Base-by-base conservation (phyloP, 2,797 vertebrate species). In the Labeo calbasu region DNA sequence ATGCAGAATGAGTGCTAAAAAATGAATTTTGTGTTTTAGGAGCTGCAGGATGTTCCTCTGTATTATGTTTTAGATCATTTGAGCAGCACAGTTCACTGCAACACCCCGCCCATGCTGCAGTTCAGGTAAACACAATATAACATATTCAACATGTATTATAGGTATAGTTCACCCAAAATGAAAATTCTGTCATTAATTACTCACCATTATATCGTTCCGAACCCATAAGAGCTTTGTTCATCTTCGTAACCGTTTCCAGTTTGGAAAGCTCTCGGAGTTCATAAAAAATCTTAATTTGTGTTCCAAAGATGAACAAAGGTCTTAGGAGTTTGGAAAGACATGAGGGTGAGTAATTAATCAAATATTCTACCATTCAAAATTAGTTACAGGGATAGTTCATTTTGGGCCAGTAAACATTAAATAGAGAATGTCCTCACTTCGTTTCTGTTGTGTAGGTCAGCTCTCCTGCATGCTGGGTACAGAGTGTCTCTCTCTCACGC, bases 401-500 rank as follows among this genome's bases (percentile, higher is more conserved):
- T 28, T 28, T 25, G 59, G 12, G 59, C 28, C 23, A 25, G 5
- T 25, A 28, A 13, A 63, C 5, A 28, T 63, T 63, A 25, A 63
- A 15, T 14, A 13, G 59, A 63, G 25, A 25, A 2, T 55, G 11
- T 72, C 25, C 23, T 77, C 50, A 46, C 17, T 55, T 32, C 63
- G 1, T 68, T 40, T 46, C 63, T 53, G 4, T n/a, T 65, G 36
- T 87, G 77, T 91, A 98, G 97, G 89, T 98, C 97, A 0, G 97
- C 97, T 1, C 93, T 98, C 46, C 94, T 98, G 1, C 95, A 97
- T 0, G 96, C 96, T 0, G 97, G 96, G 15, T 92, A 96, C 93
- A 94, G 93, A 7, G 97, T 98, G 43, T 98, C 97, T 0, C 94
- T 98, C 21, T 97, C 97, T 55, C 97, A 99, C 0, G 97, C 97